Evolutionary conservation across 2,113 vertebrate species (phyloP).

Genomic region (Apus apus): DNA sequence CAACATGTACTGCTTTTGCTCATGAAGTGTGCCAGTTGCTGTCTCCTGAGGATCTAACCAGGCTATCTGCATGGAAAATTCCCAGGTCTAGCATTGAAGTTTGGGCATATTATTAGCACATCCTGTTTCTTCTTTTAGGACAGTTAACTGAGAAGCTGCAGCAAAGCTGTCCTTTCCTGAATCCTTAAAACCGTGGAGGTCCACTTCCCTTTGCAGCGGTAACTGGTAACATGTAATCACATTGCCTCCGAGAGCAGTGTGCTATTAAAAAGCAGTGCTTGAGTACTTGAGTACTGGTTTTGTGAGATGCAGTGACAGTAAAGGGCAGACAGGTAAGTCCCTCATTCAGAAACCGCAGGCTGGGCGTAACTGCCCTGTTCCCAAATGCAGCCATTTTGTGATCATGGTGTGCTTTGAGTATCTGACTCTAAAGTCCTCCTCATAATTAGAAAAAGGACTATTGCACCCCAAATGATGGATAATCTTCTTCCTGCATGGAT

Average conservation of each 20-base stretch:
- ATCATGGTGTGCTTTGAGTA: neutral
- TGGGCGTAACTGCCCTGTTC: neutral
- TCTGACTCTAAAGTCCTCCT: neutral
- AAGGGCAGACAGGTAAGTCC: neutral
- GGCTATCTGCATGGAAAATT: neutral
- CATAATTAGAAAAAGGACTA: neutral
- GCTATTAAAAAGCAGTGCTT: neutral
- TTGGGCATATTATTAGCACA: slow-evolving; percentile 1
- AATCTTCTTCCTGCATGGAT: neutral
- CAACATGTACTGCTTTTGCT: rapidly evolving
- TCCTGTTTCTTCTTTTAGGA: neutral
- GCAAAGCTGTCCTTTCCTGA: neutral
- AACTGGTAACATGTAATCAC: neutral
- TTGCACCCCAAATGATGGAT: neutral
- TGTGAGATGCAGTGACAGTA: neutral
- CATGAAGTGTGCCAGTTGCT: neutral
- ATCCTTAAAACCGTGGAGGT: neutral
- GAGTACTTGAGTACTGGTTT: neutral
- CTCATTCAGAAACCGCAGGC: neutral
- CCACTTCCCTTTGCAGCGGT: neutral
- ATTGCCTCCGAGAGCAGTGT: neutral
- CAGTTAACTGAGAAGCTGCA: neutral
- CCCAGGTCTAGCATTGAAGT: neutral
- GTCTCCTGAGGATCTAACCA: neutral
- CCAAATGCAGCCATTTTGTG: neutral